Evolutionary conservation across 2,888 invertebrate species (phyloP), one percentile per base, ranked within the genome.

Genomic region (Plebejus melissa): DNA sequence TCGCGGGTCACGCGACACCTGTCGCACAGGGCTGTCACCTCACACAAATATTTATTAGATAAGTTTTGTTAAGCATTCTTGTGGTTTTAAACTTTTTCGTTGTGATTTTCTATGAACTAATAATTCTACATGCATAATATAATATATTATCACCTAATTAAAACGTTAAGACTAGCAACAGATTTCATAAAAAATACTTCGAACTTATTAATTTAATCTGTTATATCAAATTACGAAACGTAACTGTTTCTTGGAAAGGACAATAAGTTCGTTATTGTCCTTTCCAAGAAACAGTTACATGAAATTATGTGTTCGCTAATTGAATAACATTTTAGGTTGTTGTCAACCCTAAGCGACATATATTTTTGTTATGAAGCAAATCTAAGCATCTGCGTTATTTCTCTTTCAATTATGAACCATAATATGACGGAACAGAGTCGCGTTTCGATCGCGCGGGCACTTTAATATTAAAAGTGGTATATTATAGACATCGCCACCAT

Each of bases 1-100:
- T 79, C 80, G 79, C 77, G 75, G 77, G 77, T 79, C 78, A 80
- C 78, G 79, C 80, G 76, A 80, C 77, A 78, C 79, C 78, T 78
- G 78, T 70, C 70, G 70, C 28, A 7, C 13, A 72, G 72, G 72
- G 72, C 32, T 72, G 72, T 28, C 72, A 1, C 16, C 13, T 22
- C 5, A 32, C 16, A 65, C 32, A 65, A 65, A 65, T 28, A 65
- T 4, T 65, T 28, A 32, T 11, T 36, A 16, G 1, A 1, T 60
- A 11, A 2, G 22, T 54, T 54, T 46, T 50, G 4, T 16, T 11
- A 16, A 16, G 4, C 0, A 54, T 16, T 54, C 54, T 13, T 54
- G 54, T 4, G 9, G 9, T 11, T 54, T 16, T 16, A 13, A 54
- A 54, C 54, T 16, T 54, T 54, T 13, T 13, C 22, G 22, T 50